Evolutionary conservation across 2,113 vertebrate species (phyloP), one percentile per base, ranked within the genome.

Genomic region (Perccottus glenii): DNA sequence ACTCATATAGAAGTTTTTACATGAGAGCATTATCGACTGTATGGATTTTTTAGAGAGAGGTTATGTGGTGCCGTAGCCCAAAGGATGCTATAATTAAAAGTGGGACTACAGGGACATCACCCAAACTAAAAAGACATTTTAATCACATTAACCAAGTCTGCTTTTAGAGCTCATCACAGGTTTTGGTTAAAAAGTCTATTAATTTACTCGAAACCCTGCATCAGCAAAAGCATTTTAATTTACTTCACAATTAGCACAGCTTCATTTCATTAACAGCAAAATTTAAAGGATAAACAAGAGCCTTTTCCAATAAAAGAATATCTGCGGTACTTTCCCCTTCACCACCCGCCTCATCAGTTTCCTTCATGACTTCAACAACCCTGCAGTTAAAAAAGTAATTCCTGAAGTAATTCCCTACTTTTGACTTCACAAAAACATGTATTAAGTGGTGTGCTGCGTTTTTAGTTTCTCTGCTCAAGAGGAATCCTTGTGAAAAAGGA

Each of bases 181-280:
- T 87, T 89, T 88, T 69, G 77, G 72, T 80, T 77, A 62, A 77
- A 87, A 88, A 86, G 86, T 75, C 62, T 78, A 87, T 89, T 89
- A 68, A 90, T 90, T 92, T 89, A 61, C 87, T 76, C 68, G 65
- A 90, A 87, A 76, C 71, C 59, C 69, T 78, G 84, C 75, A 85
- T 89, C 83, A 87, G 87, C 86, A 87, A 85, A 27, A 86, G 80
- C 80, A 89, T 90, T 92, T 91, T 89, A 85, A 92, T 92, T 91
- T 90, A 90, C 88, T 88, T 84, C 74, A 88, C 90, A 91, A 92
- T 90, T 91, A 92, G 80, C 44, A 53, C 69, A 59, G 67, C 82
- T 85, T 89, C 84, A 83, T 92, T 90, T 87, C 85, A 91, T 92
- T 92, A 88, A 80, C 32, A 46, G 73, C 70, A 82, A 82, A 86